Percentiles rank a stretch among this genome's conserved stretches.
These are phyloP conservation scores for Salmo trutta DNA, from an alignment of 2,797 vertebrate genomes.

Conservation along the genomic window DNA sequence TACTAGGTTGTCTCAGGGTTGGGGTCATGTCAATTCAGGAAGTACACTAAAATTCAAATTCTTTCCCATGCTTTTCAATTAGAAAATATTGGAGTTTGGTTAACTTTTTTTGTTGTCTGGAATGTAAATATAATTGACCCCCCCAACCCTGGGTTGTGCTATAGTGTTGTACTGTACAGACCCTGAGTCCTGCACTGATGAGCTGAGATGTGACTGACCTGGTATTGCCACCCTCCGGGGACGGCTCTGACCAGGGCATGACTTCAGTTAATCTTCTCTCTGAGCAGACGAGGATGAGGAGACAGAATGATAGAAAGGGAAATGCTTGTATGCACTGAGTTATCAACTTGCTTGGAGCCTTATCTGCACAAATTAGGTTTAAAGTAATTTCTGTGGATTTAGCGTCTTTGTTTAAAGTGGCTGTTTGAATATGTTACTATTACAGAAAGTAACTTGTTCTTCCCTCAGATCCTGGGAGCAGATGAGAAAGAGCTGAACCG, in stretches of 20 bases:
- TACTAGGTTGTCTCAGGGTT: background rate
- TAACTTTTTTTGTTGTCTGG: too few species aligned
- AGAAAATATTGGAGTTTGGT: too few species aligned
- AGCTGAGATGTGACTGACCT: conserved; percentile 70
- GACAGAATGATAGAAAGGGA: background rate
- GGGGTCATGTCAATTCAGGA: too few species aligned
- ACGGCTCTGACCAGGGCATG: conserved; percentile 78
- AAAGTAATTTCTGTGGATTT: background rate
- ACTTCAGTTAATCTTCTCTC: conserved; percentile 81
- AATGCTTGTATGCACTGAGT: background rate
- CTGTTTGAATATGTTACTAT: background rate
- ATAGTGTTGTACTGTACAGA: background rate
- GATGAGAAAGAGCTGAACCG: conserved; percentile 88
- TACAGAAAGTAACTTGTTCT: background rate
- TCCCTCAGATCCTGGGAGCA: conserved; percentile 77
- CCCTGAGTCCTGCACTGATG: conserved; percentile 72
- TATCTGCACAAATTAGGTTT: background rate
- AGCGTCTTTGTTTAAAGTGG: background rate
- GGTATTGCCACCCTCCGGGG: conserved; percentile 75
- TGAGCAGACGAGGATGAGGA: conserved; percentile 66
- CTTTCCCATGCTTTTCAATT: too few species aligned
- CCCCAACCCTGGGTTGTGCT: background rate
- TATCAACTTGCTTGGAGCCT: background rate
- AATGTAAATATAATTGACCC: too few species aligned
- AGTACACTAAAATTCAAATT: too few species aligned